Conservation (phyloP, 2,888 invertebrate species). For the Chrysolina oricalcia region DNA sequence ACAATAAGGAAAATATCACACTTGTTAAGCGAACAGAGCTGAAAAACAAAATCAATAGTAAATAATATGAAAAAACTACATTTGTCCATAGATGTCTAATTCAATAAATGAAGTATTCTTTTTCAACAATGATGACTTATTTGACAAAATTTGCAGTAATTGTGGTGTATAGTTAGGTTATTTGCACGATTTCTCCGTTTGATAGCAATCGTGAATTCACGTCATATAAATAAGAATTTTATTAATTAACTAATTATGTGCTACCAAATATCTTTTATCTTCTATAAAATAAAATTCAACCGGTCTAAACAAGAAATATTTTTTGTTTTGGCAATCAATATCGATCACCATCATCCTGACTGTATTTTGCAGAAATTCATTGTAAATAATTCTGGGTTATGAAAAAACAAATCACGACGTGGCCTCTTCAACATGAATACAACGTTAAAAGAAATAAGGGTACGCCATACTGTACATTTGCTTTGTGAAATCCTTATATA, state of each 20-base stretch:
- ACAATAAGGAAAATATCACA: not conserved
- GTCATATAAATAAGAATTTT: no score
- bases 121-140: no score
- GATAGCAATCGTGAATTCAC: no score
- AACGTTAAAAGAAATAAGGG: slow-evolving; percentile 57
- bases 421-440: slow-evolving; percentile 39
- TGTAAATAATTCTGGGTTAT: not conserved
- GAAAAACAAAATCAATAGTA: not conserved
- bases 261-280: not conserved
- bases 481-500: slow-evolving; percentile 63
- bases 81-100: no score
- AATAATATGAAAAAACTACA: not conserved
- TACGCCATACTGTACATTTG: slow-evolving; percentile 57
- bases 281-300: not conserved
- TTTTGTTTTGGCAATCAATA: not conserved
- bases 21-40: not conserved
- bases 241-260: no score
- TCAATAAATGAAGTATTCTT: no score
- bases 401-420: slow-evolving; percentile 16
- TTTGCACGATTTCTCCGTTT: no score
- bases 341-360: not conserved
- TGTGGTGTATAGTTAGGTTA: no score
- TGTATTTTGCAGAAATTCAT: not conserved
- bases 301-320: no score
- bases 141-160: no score